phyloP scores from a whole-genome alignment of 2,797 vertebrate species.

The Chlorospingus semifuscus region DNA sequence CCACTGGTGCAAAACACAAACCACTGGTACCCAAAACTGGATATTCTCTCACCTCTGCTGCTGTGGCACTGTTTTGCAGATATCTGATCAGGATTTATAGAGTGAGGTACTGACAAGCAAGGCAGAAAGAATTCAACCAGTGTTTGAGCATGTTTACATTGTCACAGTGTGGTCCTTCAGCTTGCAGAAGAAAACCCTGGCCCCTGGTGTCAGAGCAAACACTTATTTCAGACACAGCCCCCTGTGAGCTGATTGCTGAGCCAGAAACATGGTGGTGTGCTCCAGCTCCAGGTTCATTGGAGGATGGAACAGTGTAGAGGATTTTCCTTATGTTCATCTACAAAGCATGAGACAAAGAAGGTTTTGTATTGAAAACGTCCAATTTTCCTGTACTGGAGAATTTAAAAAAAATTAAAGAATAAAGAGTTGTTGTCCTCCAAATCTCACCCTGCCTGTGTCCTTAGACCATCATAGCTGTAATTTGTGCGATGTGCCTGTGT shows the following conservation, averaged over 20 bases:
- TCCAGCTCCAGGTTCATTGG: neutral
- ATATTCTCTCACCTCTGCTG: neutral
- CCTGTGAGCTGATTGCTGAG: neutral
- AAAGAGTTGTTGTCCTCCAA: neutral
- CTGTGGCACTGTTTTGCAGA: neutral
- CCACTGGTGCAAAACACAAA: neutral
- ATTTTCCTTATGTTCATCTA: neutral
- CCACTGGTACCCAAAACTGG: neutral
- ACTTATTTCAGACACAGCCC: neutral
- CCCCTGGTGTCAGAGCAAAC: neutral
- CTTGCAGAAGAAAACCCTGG: neutral
- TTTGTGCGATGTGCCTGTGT: neutral
- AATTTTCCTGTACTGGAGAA: neutral
- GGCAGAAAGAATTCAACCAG: neutral
- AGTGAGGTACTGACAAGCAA: neutral
- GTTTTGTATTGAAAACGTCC: neutral
- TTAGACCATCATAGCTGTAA: neutral
- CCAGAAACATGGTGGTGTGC: neutral
- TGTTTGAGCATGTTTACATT: neutral
- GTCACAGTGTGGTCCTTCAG: neutral
- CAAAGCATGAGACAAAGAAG: neutral
- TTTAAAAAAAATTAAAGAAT: fast-evolving
- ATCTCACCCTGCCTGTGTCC: neutral
- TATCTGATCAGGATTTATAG: neutral
- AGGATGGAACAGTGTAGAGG: neutral